Evolutionary conservation across 2,113 vertebrate species (phyloP).

Genomic region (Embiotoca jacksoni): DNA sequence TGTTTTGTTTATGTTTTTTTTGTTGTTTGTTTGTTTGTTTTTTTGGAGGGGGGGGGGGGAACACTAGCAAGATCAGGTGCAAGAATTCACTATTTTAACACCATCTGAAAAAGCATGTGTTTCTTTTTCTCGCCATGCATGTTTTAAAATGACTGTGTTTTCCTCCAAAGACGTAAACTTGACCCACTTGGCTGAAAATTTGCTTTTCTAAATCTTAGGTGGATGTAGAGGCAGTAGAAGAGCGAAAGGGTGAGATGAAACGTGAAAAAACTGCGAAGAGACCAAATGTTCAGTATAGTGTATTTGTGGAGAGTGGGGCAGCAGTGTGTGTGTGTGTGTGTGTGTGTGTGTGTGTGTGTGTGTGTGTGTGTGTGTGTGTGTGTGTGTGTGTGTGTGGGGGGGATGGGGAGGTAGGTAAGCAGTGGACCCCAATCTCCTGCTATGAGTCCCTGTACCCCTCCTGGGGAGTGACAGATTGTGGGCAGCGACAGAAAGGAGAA

Average conservation of each 20-base stretch:
- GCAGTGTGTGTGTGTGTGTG: constrained; percentile 17
- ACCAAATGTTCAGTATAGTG: constrained; percentile 2
- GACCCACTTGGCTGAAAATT: constrained; percentile 48
- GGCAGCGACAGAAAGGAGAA: constrained; percentile 50
- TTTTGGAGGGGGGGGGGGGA: background rate
- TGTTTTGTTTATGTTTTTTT: constrained; percentile 11
- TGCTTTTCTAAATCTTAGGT: constrained; percentile 35
- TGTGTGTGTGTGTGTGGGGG: constrained; percentile 14
- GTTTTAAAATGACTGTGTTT: constrained; percentile 54
- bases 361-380: constrained; percentile 18
- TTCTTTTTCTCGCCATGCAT: constrained; percentile 45
- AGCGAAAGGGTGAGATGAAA: constrained; percentile 25
- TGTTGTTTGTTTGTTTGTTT: constrained; percentile 16
- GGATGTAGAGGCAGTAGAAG: constrained; percentile 36
- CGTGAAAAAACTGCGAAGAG: constrained; percentile 43
- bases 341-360: constrained; percentile 20
- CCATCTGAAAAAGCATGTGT: background rate
- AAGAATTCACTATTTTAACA: constrained; percentile 18
- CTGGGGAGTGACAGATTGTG: constrained; percentile 66
- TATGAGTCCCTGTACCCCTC: constrained; percentile 36
- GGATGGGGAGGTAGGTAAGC: constrained; percentile 33
- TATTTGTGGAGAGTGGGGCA: constrained; percentile 1
- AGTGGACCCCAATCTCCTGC: constrained; percentile 48
- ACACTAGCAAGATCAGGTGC: constrained; percentile 23
- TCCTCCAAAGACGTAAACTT: constrained; percentile 47